A percentile compares a stretch with the other conserved stretches of the same genome.
phyloP scores from a whole-genome alignment of 2,113 vertebrate species.

The Mirza zaza region DNA sequence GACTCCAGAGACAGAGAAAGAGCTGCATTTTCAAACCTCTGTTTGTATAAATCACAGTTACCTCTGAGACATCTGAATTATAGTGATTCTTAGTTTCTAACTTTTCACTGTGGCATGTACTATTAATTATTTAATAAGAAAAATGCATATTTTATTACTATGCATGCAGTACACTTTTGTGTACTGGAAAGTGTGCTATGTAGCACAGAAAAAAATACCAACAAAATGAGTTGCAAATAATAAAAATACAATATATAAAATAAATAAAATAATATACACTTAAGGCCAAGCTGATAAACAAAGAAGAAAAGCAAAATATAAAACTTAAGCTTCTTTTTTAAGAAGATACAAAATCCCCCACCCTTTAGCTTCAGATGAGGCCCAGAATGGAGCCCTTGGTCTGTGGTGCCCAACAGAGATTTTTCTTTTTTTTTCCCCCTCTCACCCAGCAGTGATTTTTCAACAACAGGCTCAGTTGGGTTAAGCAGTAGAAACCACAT shows the following conservation, averaged over 20 bases:
- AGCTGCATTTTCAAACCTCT: neutral
- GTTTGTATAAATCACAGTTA: neutral
- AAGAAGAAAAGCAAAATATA: neutral
- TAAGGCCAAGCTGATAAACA: neutral
- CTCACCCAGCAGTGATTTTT: too few species aligned
- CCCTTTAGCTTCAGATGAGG: neutral
- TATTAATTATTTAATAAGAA: neutral
- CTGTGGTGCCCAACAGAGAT: neutral
- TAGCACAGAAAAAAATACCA: neutral
- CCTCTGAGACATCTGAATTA: neutral
- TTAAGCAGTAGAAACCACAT: neutral
- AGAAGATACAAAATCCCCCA: neutral
- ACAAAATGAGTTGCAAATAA: neutral
- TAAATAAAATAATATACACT: constrained; percentile 8
- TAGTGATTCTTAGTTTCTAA: neutral
- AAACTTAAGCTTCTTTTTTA: neutral
- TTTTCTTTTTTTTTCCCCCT: neutral
- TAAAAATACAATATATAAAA: neutral
- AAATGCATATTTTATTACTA: neutral
- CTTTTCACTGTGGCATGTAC: neutral
- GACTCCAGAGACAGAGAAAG: neutral
- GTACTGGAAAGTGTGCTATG: neutral
- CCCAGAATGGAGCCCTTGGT: too few species aligned
- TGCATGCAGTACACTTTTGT: neutral
- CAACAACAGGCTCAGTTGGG: rapidly evolving